phyloP scores from a whole-genome alignment of 1,140 invertebrate species.

The Conopomorpha cramerella region DNA sequence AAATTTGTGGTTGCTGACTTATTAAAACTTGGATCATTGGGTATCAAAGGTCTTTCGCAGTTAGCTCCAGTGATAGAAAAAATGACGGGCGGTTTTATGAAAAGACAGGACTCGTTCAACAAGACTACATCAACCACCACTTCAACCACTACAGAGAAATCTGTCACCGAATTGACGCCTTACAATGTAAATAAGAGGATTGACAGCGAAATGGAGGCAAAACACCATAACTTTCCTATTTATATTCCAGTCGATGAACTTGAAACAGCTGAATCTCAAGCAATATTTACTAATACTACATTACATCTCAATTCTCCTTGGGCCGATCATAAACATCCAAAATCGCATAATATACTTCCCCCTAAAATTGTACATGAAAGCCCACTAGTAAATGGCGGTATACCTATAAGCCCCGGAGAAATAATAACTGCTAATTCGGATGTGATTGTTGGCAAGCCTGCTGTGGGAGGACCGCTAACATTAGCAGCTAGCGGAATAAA shows the following conservation, averaged over 20 bases:
- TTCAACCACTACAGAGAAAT: slow-evolving; percentile 30
- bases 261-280: slow-evolving; percentile 74
- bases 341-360: slow-evolving; percentile 28
- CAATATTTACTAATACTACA: slow-evolving; percentile 56
- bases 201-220: slow-evolving; percentile 49
- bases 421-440: slow-evolving; percentile 83
- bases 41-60: slow-evolving; percentile 67
- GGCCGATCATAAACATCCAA: slow-evolving; percentile 43
- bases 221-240: slow-evolving; percentile 68
- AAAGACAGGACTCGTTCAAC: slow-evolving; percentile 37
- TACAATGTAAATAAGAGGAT: slow-evolving; percentile 52
- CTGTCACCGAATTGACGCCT: slow-evolving; percentile 27
- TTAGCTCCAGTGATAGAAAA: slow-evolving; percentile 67
- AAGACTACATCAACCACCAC: slow-evolving; percentile 26
- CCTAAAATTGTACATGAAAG: slow-evolving; percentile 63
- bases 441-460: slow-evolving; percentile 81
- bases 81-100: slow-evolving; percentile 57
- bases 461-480: slow-evolving; percentile 66
- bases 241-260: slow-evolving; percentile 79
- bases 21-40: slow-evolving; percentile 66
- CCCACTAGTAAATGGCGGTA: slow-evolving; percentile 70
- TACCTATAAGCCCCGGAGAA: slow-evolving; percentile 82
- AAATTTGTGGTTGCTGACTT: slow-evolving; percentile 60
- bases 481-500: slow-evolving; percentile 46
- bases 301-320: slow-evolving; percentile 54